Evolutionary conservation across 2,797 vertebrate genomes (phyloP).

Genomic region (Mareca strepera): DNA sequence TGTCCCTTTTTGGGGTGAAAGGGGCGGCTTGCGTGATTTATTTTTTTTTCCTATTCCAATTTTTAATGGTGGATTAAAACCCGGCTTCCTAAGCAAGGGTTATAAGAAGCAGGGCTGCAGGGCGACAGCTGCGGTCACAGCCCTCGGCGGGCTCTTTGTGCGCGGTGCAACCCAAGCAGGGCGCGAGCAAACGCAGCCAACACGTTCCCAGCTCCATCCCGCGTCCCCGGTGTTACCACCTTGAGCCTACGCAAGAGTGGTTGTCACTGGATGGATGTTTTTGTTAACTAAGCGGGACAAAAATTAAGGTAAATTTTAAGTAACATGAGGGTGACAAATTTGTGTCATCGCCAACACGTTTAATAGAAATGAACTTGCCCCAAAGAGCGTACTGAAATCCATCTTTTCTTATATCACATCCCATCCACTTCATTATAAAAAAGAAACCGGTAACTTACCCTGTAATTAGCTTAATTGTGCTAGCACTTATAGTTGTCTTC

Average conservation of each 20-base stretch:
- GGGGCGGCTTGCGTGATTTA: fast-evolving
- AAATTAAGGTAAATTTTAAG: fast-evolving
- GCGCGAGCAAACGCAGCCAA: fast-evolving
- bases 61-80: fast-evolving
- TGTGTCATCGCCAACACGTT: fast-evolving
- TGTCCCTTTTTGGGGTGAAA: too few species aligned
- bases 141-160: fast-evolving
- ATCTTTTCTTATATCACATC: fast-evolving
- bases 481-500: background rate
- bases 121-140: fast-evolving
- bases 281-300: fast-evolving
- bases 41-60: fast-evolving
- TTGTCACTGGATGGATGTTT: fast-evolving
- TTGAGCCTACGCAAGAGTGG: fast-evolving
- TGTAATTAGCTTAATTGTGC: background rate
- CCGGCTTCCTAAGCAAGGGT: fast-evolving
- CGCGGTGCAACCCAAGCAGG: fast-evolving
- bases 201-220: fast-evolving
- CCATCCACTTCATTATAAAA: background rate
- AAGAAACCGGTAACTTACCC: background rate
- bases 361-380: background rate
- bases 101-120: background rate
- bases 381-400: fast-evolving
- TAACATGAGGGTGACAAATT: too few species aligned
- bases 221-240: fast-evolving